phyloP scores from a whole-genome alignment of 2,113 vertebrate species.

The Myxocyprinus asiaticus region DNA sequence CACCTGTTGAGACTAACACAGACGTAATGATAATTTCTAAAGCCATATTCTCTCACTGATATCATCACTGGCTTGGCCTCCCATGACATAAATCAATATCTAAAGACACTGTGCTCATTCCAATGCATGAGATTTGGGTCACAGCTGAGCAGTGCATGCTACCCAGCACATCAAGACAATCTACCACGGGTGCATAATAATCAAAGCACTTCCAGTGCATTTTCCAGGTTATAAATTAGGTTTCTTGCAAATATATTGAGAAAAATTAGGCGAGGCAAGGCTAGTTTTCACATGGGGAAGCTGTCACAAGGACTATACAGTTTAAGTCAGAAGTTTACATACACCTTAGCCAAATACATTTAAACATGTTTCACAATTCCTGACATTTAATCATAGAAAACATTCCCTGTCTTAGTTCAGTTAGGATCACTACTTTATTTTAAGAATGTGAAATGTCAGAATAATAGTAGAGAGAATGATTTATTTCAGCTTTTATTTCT shows the following conservation, averaged over 20 bases:
- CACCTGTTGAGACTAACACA: constrained; percentile 20
- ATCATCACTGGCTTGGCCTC: constrained; percentile 53
- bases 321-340: no score
- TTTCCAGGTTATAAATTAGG: background rate
- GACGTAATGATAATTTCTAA: constrained; percentile 27
- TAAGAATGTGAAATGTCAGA: no score
- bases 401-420: no score
- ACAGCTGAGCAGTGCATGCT: constrained; percentile 32
- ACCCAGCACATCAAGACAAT: constrained; percentile 35
- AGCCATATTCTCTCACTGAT: constrained; percentile 42
- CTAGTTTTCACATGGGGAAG: background rate
- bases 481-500: no score
- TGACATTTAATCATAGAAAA: no score
- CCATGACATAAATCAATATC: constrained; percentile 62
- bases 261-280: background rate
- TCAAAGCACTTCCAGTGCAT: background rate
- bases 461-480: no score
- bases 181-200: constrained; percentile 20
- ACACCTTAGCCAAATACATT: no score
- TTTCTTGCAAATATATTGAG: background rate
- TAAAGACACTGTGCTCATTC: constrained; percentile 60
- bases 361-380: no score
- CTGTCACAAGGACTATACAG: background rate
- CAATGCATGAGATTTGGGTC: constrained; percentile 49
- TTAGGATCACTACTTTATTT: no score